Evolutionary conservation across 2,113 vertebrate genomes (phyloP).

Genomic region (Alaudala cheleensis): DNA sequence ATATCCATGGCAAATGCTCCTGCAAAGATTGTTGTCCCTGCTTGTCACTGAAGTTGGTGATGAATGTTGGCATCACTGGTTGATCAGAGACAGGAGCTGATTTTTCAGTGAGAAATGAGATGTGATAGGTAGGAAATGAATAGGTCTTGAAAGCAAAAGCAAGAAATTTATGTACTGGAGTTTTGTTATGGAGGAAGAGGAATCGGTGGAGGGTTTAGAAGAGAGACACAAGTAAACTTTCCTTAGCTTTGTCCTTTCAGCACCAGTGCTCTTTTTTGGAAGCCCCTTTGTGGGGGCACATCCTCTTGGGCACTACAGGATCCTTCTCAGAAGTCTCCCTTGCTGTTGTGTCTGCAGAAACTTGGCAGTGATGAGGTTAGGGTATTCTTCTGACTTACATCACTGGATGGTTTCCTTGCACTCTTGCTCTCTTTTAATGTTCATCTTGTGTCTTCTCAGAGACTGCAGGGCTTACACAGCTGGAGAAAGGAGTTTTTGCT

Average conservation of each 20-base stretch:
- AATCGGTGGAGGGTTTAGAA: not conserved
- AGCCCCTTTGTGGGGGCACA: not conserved
- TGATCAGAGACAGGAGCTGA: slow-evolving; percentile 42
- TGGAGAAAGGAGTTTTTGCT: not conserved
- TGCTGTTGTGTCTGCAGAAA: not conserved
- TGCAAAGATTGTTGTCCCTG: slow-evolving; percentile 58
- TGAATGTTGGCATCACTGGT: slow-evolving; percentile 50
- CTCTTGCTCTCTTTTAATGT: not conserved
- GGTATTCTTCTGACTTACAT: not conserved
- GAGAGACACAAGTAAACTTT: not conserved
- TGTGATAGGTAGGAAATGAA: slow-evolving; percentile 38
- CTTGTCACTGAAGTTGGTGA: slow-evolving; percentile 51
- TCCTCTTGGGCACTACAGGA: not conserved
- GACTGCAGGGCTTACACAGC: not conserved
- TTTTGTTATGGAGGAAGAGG: not conserved
- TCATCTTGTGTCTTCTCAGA: not conserved
- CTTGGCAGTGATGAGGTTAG: not conserved
- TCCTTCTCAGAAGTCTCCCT: not conserved
- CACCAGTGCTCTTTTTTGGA: not conserved
- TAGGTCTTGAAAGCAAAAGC: slow-evolving; percentile 6
- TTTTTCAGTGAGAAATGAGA: slow-evolving; percentile 49
- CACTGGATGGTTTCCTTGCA: not conserved
- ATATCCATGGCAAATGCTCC: slow-evolving; percentile 49
- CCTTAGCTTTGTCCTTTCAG: not conserved
- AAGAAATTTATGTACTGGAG: not conserved